A percentile compares a stretch with the other conserved stretches of the same genome.
phyloP scores from a whole-genome alignment of 2,113 vertebrate species.

The Petrocephalus zakoni region DNA sequence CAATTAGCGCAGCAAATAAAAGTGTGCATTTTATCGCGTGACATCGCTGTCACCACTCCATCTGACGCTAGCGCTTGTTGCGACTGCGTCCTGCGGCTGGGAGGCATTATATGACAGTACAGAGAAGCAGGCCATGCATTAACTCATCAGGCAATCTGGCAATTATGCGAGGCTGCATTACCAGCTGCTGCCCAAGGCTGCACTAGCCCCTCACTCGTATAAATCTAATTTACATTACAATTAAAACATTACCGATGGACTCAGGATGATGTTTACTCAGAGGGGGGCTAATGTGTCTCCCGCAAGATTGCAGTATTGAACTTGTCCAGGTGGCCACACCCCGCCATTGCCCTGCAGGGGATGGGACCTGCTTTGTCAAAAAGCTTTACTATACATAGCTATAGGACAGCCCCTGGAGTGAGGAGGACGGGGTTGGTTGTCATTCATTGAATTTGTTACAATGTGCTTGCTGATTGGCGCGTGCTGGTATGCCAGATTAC shows the following conservation, averaged over 20 bases:
- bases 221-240: conserved; percentile 60
- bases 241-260: conserved; percentile 49
- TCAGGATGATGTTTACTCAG: conserved; percentile 45
- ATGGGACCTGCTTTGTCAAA: conserved; percentile 23
- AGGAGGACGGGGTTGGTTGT: neutral
- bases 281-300: conserved; percentile 53
- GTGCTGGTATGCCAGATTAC: neutral
- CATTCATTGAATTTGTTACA: conserved; percentile 35
- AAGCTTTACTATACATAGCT: conserved; percentile 25
- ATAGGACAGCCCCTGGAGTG: conserved; percentile 12
- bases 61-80: neutral
- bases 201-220: conserved; percentile 27
- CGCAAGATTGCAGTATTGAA: conserved; percentile 39
- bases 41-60: neutral
- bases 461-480: conserved; percentile 16
- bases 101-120: neutral
- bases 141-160: conserved; percentile 14
- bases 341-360: conserved; percentile 16
- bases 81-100: neutral
- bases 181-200: conserved; percentile 26
- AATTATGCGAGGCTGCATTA: conserved; percentile 28
- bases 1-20: neutral
- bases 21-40: neutral
- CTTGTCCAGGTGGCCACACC: conserved; percentile 46
- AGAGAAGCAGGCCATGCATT: neutral